Base-by-base conservation (phyloP, 2,113 vertebrate genomes). In the Cyprinodon tularosa region DNA sequence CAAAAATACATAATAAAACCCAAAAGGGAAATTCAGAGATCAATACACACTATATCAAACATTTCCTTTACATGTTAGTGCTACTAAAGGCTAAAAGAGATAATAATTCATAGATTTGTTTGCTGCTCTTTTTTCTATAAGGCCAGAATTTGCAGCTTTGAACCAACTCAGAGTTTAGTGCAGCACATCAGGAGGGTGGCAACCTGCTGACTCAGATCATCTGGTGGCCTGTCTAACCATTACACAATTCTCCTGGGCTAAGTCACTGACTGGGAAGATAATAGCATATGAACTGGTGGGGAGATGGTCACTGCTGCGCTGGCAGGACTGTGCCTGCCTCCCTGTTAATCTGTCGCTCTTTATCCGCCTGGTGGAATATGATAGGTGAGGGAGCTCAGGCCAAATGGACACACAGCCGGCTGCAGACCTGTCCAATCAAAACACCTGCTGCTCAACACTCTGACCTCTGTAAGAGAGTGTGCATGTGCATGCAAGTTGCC, bases 271-370 rank as follows among this genome's bases (percentile, higher is more conserved):
- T 72, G 75, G 71, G 84, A 84, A 82, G 80, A 84, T 73, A 77
- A 66, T 62, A 74, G 67, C 61, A 45, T 15, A 76, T 64, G 69
- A 76, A 67, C 81, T 37, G 77, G 62, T 71, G 68, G 74, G 77
- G 77, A 74, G 82, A 75, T 77, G 7, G 79, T 79, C 66, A 62
- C 84, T 62, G 83, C 81, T 85, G 74, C 44, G 83, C 76, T 72
- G 74, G 86, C 61, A 72, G 80, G 65, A 81, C 77, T 62, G 59
- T 44, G 67, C 81, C 76, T 80, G 83, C 78, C 82, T 86, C 86
- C 63, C 60, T 84, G 77, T 81, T 91, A 91, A 90, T 90, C 88
- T 85, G 90, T 84, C 90, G 81, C 77, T 77, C 82, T 86, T 85
- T 76, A 85, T 90, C 84, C 88, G 83, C 81, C 72, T 73, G 86